Conservation (phyloP, 2,888 invertebrate species). For the Plebejus argus region DNA sequence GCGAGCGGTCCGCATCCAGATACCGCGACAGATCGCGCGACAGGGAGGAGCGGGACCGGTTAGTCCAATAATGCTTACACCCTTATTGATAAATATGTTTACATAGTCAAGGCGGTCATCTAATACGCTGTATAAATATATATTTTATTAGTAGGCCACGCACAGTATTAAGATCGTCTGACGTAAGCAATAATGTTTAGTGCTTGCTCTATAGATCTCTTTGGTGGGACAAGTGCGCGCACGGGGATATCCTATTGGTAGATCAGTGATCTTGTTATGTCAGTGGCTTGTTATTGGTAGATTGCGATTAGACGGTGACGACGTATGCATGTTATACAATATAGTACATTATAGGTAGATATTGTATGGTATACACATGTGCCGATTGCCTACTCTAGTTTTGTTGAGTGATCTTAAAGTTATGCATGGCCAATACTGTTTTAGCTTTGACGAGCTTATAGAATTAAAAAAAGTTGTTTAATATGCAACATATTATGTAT, state of each 20-base stretch:
- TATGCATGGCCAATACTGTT: background rate
- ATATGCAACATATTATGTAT: background rate
- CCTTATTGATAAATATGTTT: background rate
- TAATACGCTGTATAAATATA: no score
- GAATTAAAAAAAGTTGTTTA: background rate
- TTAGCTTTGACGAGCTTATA: background rate
- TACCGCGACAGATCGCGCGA: conserved; percentile 72
- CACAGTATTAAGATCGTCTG: no score
- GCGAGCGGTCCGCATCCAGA: conserved; percentile 66
- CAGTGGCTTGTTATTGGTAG: background rate
- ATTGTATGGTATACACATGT: no score
- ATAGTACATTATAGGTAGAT: background rate
- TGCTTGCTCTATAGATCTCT: no score
- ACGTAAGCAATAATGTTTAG: no score
- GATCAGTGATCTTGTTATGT: no score
- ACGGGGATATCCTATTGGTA: no score
- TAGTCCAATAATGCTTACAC: background rate
- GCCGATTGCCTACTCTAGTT: background rate
- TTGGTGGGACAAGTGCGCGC: no score
- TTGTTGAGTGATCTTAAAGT: background rate
- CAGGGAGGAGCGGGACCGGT: conserved; percentile 73
- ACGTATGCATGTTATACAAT: no score
- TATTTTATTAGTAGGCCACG: no score
- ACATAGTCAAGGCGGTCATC: no score
- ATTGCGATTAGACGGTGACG: no score